Base-by-base conservation (phyloP, 2,888 invertebrate species). In the Nematopogon swammerdamellus region DNA sequence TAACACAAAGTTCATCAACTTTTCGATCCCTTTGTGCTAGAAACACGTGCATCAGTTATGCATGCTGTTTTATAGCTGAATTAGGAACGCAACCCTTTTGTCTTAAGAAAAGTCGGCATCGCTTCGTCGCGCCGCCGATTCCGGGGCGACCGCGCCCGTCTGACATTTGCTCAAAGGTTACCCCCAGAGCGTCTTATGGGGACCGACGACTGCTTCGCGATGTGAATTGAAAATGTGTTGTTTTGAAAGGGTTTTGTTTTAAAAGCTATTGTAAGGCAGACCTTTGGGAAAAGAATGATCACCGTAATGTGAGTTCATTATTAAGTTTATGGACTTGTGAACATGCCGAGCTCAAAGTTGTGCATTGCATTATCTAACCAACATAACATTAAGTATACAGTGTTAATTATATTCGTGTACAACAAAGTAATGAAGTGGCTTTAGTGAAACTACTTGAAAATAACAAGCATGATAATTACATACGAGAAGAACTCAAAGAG, bases 121-220 rank as follows among this genome's bases (percentile, higher is more conserved):
- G 8, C 46, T 49, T 44, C 47, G 18, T 45, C 17, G 29, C 20
- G 68, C 62, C 66, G 64, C 64, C 59, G 63, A n/a, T 66, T 65
- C 66, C 68, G 70, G 68, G 62, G 65, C 64, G n/a, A n/a, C n/a
- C 64, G 59, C 63, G 65, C 65, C 66, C 67, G 70, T 64, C 63
- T 79, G 79, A 69, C 79, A 79, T 79, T 79, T 76, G 62, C 68
- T 62, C 62, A 77, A 79, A 79, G 77, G 79, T 76, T 68, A 72
- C 68, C 66, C 65, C 66, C 60, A 64, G 66, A 69, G 66, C 63
- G 66, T 68, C 36, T 36, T 14, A 14, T 14, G 3, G 14, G 8
- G 48, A 48, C 45, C 45, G 50, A 49, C 47, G 51, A 49, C 45
- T 51, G 48, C 47, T 53, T 49, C 18, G 19, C 19, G 5, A 50